Evolutionary conservation across 2,888 invertebrate genomes (phyloP).

Genomic region (Sinohyriopsis cumingii): DNA sequence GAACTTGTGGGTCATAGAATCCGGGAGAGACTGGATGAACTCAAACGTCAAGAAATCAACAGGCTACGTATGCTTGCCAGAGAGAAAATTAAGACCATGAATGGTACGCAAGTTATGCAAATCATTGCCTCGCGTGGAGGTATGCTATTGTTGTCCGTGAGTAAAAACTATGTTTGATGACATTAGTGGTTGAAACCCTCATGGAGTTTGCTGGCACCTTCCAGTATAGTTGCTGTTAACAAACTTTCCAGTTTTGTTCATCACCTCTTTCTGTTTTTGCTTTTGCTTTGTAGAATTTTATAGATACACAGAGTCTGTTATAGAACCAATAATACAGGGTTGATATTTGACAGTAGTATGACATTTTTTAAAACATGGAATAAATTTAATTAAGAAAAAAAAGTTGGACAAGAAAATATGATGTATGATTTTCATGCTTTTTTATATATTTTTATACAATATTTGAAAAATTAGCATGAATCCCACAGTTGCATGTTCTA

Average conservation of each 20-base stretch:
- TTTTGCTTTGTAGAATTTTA: not conserved
- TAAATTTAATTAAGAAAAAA: too few relatives aligned
- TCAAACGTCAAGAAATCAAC: slow-evolving; percentile 90
- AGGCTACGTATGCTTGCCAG: slow-evolving; percentile 83
- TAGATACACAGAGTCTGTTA: too few relatives aligned
- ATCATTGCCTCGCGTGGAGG: slow-evolving; percentile 53
- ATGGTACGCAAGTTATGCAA: slow-evolving; percentile 61
- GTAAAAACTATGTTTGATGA: slow-evolving; percentile 7
- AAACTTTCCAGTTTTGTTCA: not conserved
- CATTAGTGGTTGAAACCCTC: not conserved
- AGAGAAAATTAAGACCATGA: slow-evolving; percentile 55
- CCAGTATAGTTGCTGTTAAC: slow-evolving; percentile 2
- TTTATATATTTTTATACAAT: too few relatives aligned
- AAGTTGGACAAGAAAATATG: too few relatives aligned
- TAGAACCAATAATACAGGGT: too few relatives aligned
- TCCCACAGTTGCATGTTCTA: too few relatives aligned
- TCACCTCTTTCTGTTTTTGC: not conserved
- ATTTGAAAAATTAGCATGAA: too few relatives aligned
- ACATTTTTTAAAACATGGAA: too few relatives aligned
- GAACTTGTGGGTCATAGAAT: slow-evolving; percentile 92
- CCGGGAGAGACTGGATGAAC: slow-evolving; percentile 89
- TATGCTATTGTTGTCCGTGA: slow-evolving; percentile 33
- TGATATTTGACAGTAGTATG: too few relatives aligned
- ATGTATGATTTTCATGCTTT: too few relatives aligned
- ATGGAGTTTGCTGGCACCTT: slow-evolving; percentile 1